phyloP scores from a whole-genome alignment of 2,888 invertebrate species.

The Calameuta pallipes region DNA sequence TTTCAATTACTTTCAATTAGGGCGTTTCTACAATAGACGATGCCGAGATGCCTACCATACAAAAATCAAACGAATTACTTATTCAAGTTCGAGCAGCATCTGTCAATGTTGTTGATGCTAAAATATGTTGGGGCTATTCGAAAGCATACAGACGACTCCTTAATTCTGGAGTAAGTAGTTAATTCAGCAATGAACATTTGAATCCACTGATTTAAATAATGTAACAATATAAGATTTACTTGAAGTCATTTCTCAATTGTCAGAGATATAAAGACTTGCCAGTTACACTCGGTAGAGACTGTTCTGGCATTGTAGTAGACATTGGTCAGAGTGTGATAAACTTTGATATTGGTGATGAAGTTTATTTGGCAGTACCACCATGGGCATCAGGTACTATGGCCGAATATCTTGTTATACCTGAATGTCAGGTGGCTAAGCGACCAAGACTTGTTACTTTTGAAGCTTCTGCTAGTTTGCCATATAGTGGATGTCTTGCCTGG shows the following conservation, averaged over 20 bases:
- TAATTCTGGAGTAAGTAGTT: slow-evolving; percentile 55
- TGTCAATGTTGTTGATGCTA: slow-evolving; percentile 71
- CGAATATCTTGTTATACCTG: slow-evolving; percentile 70
- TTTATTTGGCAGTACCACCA: slow-evolving; percentile 71
- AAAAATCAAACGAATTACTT: slow-evolving; percentile 70
- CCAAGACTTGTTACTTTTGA: slow-evolving; percentile 72
- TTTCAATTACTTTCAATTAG: slow-evolving; percentile 53
- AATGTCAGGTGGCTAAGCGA: slow-evolving; percentile 68
- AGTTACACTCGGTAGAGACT: slow-evolving; percentile 73
- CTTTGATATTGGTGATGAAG: slow-evolving; percentile 74
- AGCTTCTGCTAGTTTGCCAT: slow-evolving; percentile 72
- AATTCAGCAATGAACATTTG: neutral
- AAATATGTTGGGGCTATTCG: slow-evolving; percentile 72
- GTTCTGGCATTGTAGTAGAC: slow-evolving; percentile 72
- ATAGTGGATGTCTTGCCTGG: slow-evolving; percentile 71
- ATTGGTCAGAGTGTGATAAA: slow-evolving; percentile 71
- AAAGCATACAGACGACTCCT: slow-evolving; percentile 65
- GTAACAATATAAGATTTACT: neutral
- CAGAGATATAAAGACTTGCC: slow-evolving; percentile 67
- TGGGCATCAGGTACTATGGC: slow-evolving; percentile 72
- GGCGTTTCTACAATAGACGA: slow-evolving; percentile 70
- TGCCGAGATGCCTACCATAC: slow-evolving; percentile 68
- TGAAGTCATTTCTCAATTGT: slow-evolving; percentile 35
- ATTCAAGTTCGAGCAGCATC: slow-evolving; percentile 74
- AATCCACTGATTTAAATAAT: neutral